phyloP scores from a whole-genome alignment of 1,140 invertebrate species.

The Lordiphosa clarofinis region DNA sequence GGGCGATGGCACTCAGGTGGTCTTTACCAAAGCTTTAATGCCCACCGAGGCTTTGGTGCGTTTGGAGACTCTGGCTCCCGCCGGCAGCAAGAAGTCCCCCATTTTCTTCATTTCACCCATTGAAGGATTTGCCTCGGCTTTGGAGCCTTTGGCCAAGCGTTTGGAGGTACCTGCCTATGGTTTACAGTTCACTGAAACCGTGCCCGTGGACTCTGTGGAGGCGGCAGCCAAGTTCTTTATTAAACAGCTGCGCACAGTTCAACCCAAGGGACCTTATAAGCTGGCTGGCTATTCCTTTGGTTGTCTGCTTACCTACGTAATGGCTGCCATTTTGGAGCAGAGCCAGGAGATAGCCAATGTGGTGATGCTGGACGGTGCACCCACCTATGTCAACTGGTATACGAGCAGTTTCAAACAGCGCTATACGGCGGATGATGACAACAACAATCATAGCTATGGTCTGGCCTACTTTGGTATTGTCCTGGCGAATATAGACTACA shows the following conservation, averaged over 20 bases:
- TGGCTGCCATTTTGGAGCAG: constrained; percentile 90
- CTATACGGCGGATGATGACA: constrained; percentile 73
- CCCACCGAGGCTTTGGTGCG: constrained; percentile 84
- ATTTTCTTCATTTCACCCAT: constrained; percentile 94
- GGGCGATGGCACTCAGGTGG: constrained; percentile 80
- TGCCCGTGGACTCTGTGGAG: constrained; percentile 87
- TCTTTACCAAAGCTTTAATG: constrained; percentile 83
- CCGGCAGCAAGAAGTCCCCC: constrained; percentile 79
- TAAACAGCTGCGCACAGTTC: constrained; percentile 87
- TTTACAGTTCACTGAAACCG: constrained; percentile 90
- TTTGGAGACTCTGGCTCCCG: constrained; percentile 80
- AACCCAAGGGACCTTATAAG: constrained; percentile 90
- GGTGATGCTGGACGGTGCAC: constrained; percentile 95
- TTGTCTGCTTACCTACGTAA: constrained; percentile 94
- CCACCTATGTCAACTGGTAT: constrained; percentile 91
- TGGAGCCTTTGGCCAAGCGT: constrained; percentile 86
- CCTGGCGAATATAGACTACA: constrained; percentile 88
- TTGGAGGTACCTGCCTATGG: constrained; percentile 91
- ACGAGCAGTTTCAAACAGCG: constrained; percentile 84
- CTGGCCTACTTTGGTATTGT: constrained; percentile 91
- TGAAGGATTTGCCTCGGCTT: constrained; percentile 89
- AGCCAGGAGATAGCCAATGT: constrained; percentile 83
- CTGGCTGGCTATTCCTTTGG: constrained; percentile 97
- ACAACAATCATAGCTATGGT: constrained; percentile 85
- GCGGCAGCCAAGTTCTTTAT: constrained; percentile 91